Evolutionary conservation across 2,113 vertebrate species (phyloP).

Genomic region (Cyprinodon brontotheroides): DNA sequence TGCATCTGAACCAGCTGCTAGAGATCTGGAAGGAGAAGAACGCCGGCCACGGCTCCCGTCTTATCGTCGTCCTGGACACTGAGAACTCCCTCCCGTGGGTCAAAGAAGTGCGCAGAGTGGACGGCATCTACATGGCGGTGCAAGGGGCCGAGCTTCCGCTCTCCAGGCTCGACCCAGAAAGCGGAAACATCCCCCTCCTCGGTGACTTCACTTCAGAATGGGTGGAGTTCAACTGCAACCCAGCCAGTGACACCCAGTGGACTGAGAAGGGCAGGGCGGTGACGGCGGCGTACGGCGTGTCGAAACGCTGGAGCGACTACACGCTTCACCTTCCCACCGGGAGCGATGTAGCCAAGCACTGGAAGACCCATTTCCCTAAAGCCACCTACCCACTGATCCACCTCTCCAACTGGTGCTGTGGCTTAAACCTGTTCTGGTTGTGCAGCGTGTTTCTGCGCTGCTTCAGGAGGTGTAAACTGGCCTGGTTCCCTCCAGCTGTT

Average conservation of each 20-base stretch:
- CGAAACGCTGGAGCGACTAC: conserved; percentile 96
- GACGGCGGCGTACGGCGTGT: conserved; percentile 86
- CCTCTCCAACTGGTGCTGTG: conserved; percentile 95
- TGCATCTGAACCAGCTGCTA: conserved; percentile 87
- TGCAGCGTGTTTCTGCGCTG: conserved; percentile 90
- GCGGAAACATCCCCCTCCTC: conserved; percentile 78
- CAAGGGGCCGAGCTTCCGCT: conserved; percentile 87
- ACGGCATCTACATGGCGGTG: conserved; percentile 87
- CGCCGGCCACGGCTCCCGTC: conserved; percentile 87
- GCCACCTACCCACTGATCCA: conserved; percentile 91
- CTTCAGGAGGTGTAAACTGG: conserved; percentile 91
- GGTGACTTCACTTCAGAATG: conserved; percentile 95
- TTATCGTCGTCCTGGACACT: conserved; percentile 92
- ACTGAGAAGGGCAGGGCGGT: conserved; percentile 83
- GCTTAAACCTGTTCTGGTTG: conserved; percentile 92
- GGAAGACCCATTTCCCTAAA: conserved; percentile 94
- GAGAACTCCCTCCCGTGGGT: conserved; percentile 93
- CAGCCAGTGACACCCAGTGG: conserved; percentile 85
- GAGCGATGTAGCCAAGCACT: conserved; percentile 93
- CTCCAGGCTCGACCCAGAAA: conserved; percentile 38
- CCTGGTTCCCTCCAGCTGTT: conserved; percentile 94
- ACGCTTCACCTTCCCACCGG: conserved; percentile 92
- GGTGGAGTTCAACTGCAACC: conserved; percentile 97
- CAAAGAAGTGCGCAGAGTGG: conserved; percentile 87
- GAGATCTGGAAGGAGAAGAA: conserved; percentile 97